Evolutionary conservation across 2,797 vertebrate genomes (phyloP), one percentile per base, ranked within the genome.

Genomic region (Numenius phaeopus): DNA sequence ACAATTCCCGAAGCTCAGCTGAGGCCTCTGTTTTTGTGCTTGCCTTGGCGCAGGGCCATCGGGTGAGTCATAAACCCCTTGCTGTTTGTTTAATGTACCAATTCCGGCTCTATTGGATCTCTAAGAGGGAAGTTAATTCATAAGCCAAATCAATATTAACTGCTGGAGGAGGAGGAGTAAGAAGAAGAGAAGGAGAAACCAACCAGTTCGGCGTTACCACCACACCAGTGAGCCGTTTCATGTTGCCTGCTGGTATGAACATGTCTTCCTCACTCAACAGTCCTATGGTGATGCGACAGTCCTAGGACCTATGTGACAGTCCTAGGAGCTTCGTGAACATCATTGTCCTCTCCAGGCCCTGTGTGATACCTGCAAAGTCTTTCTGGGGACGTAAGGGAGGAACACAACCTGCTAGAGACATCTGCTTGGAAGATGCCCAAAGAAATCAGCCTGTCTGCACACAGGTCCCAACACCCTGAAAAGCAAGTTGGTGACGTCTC

Each of bases 11-110:
- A 69, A 67, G 67, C 91, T 87, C 7, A 0, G 76, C 67, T 2
- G 7, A 59, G 78, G 82, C 69, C 75, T 87, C 64, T 69, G 87
- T 42, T 64, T 46, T 34, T 24, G 27, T 93, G 77, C 79, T 89
- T 92, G 71, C 46, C 46, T 85, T 97, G 97, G 97, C 94, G 0
- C 9, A 0, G 50, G 62, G 93, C 96, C 97, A 89, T 0, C 0
- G 1, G 0, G 0, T 94, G 93, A 96, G 73, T 97, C 90, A 95
- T 40, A 14, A 70, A 40, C 29, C 0, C 1, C 64, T 86, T 12
- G 42, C 19, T 93, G 80, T 50, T 82, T 97, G 86, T 90, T 96
- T 92, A 90, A 93, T 67, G 72, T 73, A 83, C 92, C 87, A 10
- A 80, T 80, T 89, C 88, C 20, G 2, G 80, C 81, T 90, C 88